These are phyloP conservation scores for Delphinapterus leucas DNA, from an alignment of 2,113 vertebrate species.

Conservation along the genomic window DNA sequence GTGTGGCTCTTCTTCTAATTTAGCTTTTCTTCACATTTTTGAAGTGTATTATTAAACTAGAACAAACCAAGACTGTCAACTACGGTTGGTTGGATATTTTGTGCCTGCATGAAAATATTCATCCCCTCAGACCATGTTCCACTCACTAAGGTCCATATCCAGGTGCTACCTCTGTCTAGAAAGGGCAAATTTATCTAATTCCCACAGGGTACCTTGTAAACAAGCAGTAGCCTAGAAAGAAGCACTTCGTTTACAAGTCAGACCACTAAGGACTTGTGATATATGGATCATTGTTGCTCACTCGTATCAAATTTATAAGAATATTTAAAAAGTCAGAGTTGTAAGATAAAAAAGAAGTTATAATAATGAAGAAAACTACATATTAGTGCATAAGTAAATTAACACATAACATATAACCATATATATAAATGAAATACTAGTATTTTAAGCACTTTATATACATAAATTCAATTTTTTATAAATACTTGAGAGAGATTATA, in stretches of 20 bases:
- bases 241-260: not conserved
- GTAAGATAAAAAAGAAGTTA: not conserved
- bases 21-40: not conserved
- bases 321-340: not conserved
- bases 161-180: not conserved
- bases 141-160: not conserved
- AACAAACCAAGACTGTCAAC: not conserved
- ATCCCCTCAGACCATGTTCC: not conserved
- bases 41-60: not conserved
- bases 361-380: not conserved
- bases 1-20: not conserved
- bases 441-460: not conserved
- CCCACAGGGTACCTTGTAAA: not conserved
- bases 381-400: not conserved
- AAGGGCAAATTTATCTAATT: not conserved
- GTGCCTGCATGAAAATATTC: not conserved
- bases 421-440: not conserved
- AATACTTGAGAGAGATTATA: not conserved
- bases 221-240: not conserved
- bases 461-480: not conserved
- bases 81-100: not conserved
- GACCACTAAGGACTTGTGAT: not conserved
- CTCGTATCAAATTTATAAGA: not conserved
- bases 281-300: not conserved
- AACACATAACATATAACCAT: not conserved